Evolutionary conservation across 2,888 invertebrate species (phyloP), one percentile per base, ranked within the genome.

Genomic region (Elegia similella): DNA sequence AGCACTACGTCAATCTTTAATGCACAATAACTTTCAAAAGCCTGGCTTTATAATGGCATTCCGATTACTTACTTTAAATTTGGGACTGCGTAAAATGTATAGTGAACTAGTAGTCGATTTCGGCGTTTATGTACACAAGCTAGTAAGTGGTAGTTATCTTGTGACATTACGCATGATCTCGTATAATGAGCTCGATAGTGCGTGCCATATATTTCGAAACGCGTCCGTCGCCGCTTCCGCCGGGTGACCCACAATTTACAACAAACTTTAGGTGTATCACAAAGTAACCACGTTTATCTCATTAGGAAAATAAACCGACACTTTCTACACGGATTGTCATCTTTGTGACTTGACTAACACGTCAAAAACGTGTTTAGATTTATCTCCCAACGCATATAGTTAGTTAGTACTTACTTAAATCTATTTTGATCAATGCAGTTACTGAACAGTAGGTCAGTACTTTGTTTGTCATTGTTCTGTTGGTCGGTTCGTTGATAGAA

Each of bases 191-290:
- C 75, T 81, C 82, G 86, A 87, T 86, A 86, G 80, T 82, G 85
- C 80, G 86, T 79, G 80, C 80, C 72, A n/a, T n/a, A 80, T 80
- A 83, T 87, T 88, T 86, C 84, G 84, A 82, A 82, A 88, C 78
- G 73, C 82, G 80, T 84, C 82, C 84, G 86, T 80, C 78, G 78
- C 68, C 75, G 78, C 80, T 86, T 88, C 87, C 87, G 88, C 76
- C 74, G 70, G 71, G 73, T 82, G 80, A 81, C 84, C 82, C 75
- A 83, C 76, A 81, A 84, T 77, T 71, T 77, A 76, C 70, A 61
- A 72, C 66, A 63, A 74, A 75, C 70, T 70, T 77, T 76, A 68
- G 68, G 65, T 72, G 69, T 68, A 57, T 23, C 53, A 60, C 44
- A 46, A 43, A 55, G 52, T 57, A 58, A 46, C 54, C 30, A 44